Conservation (phyloP, 1,140 invertebrate species). For the Lordiphosa mommai region DNA sequence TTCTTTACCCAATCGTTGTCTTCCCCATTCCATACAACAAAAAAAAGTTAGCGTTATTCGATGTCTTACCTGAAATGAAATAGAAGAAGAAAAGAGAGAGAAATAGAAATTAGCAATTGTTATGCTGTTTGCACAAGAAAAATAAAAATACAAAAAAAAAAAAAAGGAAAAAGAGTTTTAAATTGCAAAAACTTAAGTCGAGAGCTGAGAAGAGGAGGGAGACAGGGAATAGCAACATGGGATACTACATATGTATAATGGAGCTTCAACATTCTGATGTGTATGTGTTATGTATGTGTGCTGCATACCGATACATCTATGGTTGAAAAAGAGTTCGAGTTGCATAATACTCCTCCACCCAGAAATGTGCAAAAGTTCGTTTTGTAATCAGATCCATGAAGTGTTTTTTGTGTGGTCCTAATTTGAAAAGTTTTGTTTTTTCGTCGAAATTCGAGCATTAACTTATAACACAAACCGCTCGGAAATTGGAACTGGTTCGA, state of each 20-base stretch:
- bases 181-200: not conserved
- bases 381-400: too few species aligned
- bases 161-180: not conserved
- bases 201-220: not conserved
- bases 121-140: slow-evolving; percentile 1
- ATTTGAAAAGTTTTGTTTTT: too few species aligned
- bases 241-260: too few species aligned
- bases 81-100: slow-evolving; percentile 5
- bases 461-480: too few species aligned
- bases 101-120: slow-evolving; percentile 20
- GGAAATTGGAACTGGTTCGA: too few species aligned
- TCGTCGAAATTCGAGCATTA: too few species aligned
- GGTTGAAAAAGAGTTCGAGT: too few species aligned
- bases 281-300: too few species aligned
- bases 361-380: too few species aligned
- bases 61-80: slow-evolving; percentile 57
- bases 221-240: not conserved
- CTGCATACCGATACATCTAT: too few species aligned
- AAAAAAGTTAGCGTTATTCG: not conserved
- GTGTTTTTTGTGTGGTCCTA: too few species aligned
- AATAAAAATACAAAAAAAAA: not conserved
- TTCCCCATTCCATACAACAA: not conserved
- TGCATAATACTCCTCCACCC: too few species aligned
- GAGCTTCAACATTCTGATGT: not conserved
- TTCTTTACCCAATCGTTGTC: not conserved